Conservation (phyloP, 2,113 vertebrate genomes). For the Lontra canadensis region DNA sequence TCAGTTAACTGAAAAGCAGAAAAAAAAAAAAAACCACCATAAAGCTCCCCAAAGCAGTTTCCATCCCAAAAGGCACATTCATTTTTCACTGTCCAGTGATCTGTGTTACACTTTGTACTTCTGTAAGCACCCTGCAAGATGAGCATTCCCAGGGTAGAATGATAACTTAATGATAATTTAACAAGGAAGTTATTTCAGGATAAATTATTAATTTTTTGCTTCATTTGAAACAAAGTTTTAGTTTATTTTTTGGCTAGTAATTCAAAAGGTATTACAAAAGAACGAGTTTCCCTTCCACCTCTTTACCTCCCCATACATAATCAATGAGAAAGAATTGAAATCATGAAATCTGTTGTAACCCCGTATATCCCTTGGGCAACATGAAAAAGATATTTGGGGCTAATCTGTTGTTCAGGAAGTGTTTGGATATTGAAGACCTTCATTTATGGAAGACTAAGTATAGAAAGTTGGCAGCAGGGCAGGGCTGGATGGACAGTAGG, state of each 20-base stretch:
- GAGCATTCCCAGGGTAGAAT: too few species aligned
- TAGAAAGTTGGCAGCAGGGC: not conserved
- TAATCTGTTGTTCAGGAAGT: not conserved
- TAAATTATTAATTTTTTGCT: not conserved
- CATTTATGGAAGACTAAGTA: not conserved
- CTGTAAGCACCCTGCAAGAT: not conserved
- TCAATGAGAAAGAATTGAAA: not conserved
- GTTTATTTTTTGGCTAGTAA: not conserved
- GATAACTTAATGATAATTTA: not conserved
- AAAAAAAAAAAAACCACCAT: not conserved
- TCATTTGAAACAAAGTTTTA: not conserved
- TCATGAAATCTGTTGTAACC: not conserved
- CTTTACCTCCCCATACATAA: not conserved
- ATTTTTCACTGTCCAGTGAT: not conserved
- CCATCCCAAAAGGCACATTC: not conserved
- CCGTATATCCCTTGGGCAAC: not conserved
- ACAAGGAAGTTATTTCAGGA: not conserved
- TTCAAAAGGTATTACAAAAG: not conserved
- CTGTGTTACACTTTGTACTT: not conserved
- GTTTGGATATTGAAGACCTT: not conserved
- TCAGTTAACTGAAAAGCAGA: not conserved
- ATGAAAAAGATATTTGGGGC: not conserved
- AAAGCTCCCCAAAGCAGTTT: not conserved
- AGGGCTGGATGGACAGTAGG: not conserved
- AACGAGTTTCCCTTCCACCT: not conserved